Evolutionary conservation across 2,113 vertebrate genomes (phyloP), one percentile per base, ranked within the genome.

Genomic region (Rhinolophus sinicus): DNA sequence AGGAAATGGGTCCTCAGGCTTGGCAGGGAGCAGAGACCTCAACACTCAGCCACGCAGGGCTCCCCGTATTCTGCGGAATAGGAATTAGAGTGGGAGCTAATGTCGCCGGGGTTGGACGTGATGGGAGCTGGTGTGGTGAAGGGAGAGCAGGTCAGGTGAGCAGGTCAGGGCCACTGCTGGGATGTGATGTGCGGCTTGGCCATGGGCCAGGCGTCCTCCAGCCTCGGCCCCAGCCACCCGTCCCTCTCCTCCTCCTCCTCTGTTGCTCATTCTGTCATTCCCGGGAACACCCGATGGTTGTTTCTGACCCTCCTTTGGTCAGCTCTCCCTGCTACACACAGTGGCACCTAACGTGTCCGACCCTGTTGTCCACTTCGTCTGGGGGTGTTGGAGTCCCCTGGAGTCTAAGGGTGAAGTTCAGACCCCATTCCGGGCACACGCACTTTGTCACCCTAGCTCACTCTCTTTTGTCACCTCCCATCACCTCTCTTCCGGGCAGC

Each of bases 281-380:
- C 47, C 8, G 8, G 1, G n/a, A 26, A 13, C 44, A 22, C 40
- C 6, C 0, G 0, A 2, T 5, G n/a, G 33, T 9, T 1, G 2
- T 28, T n/a, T 11, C 35, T 78, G 12, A 4, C 2, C 8, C 1
- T 35, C 62, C 21, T 58, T 10, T 10, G 8, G 8, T 47, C 5
- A n/a, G 5, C 9, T 8, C 64, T 21, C n/a, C 19, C 0, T 0
- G 26, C 52, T 33, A 38, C 15, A 5, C 33, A 3, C 16, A 44
- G 11, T 50, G 47, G 47, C 47, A 50, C 47, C 47, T 50, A 50
- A 12, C 47, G 12, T 14, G 19, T 2, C 0, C 1, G 3, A 16
- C 2, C 21, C 1, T 1, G 0, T 0, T 2, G 0, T 15, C 21
- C 38, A 30, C 12, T 80, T 15, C 2, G 1, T 21, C 22, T 24